Evolutionary conservation across 2,888 invertebrate species (phyloP).

Genomic region (Melanargia galathea): DNA sequence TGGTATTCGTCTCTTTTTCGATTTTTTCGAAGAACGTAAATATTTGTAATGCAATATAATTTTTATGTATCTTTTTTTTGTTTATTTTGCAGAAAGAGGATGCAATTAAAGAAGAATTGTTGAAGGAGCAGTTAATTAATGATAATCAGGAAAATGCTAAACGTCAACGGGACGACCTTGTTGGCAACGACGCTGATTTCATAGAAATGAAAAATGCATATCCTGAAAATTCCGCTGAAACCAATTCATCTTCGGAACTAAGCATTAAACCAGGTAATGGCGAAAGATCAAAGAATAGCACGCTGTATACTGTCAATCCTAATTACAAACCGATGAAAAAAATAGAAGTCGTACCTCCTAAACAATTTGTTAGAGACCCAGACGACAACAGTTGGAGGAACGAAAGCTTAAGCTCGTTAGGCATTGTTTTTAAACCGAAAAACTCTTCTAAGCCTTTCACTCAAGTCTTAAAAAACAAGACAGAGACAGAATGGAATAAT

Average conservation of each 20-base stretch:
- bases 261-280: constrained; percentile 60
- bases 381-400: constrained; percentile 79
- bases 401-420: constrained; percentile 72
- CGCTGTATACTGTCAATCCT: constrained; percentile 61
- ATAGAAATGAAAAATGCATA: constrained; percentile 16
- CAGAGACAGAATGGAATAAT: constrained; percentile 63
- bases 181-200: constrained; percentile 2
- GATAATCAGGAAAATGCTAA: constrained; percentile 53
- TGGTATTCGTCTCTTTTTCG: too few species aligned
- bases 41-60: too few species aligned
- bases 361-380: constrained; percentile 65
- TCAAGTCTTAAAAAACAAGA: constrained; percentile 73
- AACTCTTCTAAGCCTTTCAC: constrained; percentile 74
- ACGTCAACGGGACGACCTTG: constrained; percentile 41
- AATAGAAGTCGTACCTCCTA: constrained; percentile 66
- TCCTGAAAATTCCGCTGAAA: constrained; percentile 32
- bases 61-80: constrained; percentile 17
- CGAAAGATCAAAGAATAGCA: constrained; percentile 53
- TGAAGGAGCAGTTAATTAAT: constrained; percentile 58
- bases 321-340: constrained; percentile 73
- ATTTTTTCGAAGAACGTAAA: not conserved
- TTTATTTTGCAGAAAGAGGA: constrained; percentile 64
- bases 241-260: constrained; percentile 40
- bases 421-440: constrained; percentile 76
- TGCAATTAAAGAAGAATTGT: constrained; percentile 63